A percentile compares a stretch with the other conserved stretches of the same genome.
phyloP scores from a whole-genome alignment of 2,888 invertebrate species.

The Sinopyrophorus schimmeli region DNA sequence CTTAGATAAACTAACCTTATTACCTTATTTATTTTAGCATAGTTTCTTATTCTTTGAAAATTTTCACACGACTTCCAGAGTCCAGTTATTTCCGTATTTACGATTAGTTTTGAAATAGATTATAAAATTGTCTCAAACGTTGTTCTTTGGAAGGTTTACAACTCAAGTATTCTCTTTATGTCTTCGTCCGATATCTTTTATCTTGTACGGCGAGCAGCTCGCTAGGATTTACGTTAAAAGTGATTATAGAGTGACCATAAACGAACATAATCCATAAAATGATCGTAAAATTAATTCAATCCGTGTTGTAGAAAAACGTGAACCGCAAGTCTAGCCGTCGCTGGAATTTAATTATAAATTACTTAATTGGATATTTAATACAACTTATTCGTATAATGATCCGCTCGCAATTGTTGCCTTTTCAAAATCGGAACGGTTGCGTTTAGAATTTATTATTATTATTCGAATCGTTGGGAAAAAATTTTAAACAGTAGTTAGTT shows the following conservation, averaged over 20 bases:
- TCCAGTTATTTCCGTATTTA: slow-evolving; percentile 8
- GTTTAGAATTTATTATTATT: not conserved
- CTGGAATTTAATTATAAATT: slow-evolving; percentile 27
- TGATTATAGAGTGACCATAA: slow-evolving; percentile 20
- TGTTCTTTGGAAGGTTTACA: slow-evolving; percentile 7
- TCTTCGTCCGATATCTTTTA: slow-evolving; percentile 7
- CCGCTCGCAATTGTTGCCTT: no score
- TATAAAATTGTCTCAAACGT: slow-evolving; percentile 1
- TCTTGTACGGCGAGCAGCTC: slow-evolving; percentile 5
- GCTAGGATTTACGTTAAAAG: slow-evolving; percentile 13
- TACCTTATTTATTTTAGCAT: no score
- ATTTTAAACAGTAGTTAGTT: not conserved
- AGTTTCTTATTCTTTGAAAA: not conserved
- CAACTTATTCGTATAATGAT: slow-evolving; percentile 17
- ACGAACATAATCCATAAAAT: slow-evolving; percentile 24
- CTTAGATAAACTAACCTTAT: no score
- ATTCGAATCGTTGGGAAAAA: not conserved
- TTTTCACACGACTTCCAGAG: slow-evolving; percentile 6
- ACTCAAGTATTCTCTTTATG: slow-evolving; percentile 4
- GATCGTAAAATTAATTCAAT: slow-evolving; percentile 29
- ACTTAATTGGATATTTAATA: slow-evolving; percentile 26
- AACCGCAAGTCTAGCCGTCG: slow-evolving; percentile 21
- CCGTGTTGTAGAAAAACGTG: slow-evolving; percentile 20
- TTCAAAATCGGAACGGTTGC: no score
- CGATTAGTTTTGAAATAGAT: slow-evolving; percentile 2